These are phyloP conservation scores for Helicoverpa armigera DNA, from an alignment of 1,140 invertebrate genomes.

Conservation along the genomic window DNA sequence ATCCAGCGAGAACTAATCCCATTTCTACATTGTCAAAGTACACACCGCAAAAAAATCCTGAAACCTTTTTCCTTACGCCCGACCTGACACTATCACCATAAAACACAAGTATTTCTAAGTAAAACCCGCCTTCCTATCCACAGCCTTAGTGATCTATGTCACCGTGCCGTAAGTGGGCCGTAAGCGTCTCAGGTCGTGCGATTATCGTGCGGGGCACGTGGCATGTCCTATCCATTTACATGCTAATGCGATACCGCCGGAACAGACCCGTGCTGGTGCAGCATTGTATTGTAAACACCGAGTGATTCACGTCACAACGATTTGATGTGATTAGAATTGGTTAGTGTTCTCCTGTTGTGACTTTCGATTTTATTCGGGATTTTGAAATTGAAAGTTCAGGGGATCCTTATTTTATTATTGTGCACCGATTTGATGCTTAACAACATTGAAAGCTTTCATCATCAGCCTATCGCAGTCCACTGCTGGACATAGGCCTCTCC, in stretches of 20 bases:
- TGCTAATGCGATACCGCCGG: slow-evolving; percentile 32
- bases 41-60: too few species aligned
- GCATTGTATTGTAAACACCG: slow-evolving; percentile 45
- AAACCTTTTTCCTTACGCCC: too few species aligned
- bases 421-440: too few species aligned
- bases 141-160: slow-evolving; percentile 3
- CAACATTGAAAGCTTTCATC: too few species aligned
- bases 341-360: background rate
- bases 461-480: too few species aligned
- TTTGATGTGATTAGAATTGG: slow-evolving; percentile 37
- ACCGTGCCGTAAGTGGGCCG: background rate
- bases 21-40: too few species aligned
- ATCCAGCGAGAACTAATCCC: too few species aligned
- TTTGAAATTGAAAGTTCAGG: background rate
- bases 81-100: too few species aligned
- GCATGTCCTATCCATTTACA: slow-evolving; percentile 38
- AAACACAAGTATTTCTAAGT: too few species aligned
- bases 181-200: slow-evolving; percentile 20
- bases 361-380: slow-evolving; percentile 23
- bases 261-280: slow-evolving; percentile 13
- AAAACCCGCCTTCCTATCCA: background rate
- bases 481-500: too few species aligned
- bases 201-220: slow-evolving; percentile 40
- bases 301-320: slow-evolving; percentile 38
- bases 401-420: background rate